Percentiles rank a stretch among this genome's conserved stretches.
phyloP scores from a whole-genome alignment of 2,888 invertebrate genomes.

The Apotomis capreana region DNA sequence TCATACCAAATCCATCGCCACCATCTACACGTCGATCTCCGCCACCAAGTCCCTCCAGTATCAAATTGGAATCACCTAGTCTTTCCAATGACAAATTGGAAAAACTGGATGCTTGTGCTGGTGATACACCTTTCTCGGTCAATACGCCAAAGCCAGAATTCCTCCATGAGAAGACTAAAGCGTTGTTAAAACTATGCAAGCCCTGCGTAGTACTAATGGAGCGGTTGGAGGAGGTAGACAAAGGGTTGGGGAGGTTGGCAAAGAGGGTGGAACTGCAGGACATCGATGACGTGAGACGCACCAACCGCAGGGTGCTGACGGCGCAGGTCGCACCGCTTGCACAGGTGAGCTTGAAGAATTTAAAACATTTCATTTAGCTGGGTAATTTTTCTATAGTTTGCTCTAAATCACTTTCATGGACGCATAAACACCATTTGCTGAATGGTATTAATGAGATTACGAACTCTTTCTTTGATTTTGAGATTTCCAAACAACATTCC shows the following conservation, averaged over 20 bases:
- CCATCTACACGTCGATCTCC: not conserved
- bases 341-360: not conserved
- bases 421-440: too few species aligned
- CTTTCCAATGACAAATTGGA: too few species aligned
- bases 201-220: conserved; percentile 18
- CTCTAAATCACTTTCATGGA: too few species aligned
- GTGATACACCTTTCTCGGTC: too few species aligned
- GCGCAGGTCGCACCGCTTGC: conserved; percentile 47
- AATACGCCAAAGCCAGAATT: not conserved
- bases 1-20: not conserved
- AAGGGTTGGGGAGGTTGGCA: conserved; percentile 8
- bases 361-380: too few species aligned
- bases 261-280: conserved; percentile 48
- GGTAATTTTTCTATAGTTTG: too few species aligned
- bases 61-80: too few species aligned
- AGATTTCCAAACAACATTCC: too few species aligned
- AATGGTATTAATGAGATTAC: too few species aligned
- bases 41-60: not conserved
- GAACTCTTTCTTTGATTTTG: too few species aligned
- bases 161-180: not conserved
- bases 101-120: too few species aligned
- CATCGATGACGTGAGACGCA: conserved; percentile 41
- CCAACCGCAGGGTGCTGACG: conserved; percentile 45
- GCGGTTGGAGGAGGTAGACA: not conserved
- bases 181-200: not conserved